Evolutionary conservation across 2,797 vertebrate genomes (phyloP), one percentile per base, ranked within the genome.

Genomic region (Hydrolagus colliei): DNA sequence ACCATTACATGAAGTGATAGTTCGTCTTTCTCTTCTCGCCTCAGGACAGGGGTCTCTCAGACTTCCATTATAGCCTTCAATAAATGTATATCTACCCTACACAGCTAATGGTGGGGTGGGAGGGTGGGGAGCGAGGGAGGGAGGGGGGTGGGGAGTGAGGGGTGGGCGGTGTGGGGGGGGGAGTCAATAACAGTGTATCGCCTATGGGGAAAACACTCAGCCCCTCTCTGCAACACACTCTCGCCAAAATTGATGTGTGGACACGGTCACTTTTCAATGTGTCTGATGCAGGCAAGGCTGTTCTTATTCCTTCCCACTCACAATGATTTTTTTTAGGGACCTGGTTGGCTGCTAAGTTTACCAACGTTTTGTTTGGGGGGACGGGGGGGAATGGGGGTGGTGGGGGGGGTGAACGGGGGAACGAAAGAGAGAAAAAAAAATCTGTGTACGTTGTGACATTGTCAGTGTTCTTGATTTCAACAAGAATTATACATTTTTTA

Each of bases 21-120:
- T 90, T 92, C 93, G 90, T 93, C 91, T 93, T 92, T 90, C 91
- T 93, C 92, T 92, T 91, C 91, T 94, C 91, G 96, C 96, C 96
- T 91, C 93, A 73, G 95, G 96, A 96, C 91, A 95, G 93, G 95
- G 93, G 92, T 95, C 95, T 94, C 94, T 94, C 93, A 93, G 93
- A 92, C 94, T 94, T 96, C 95, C 95, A 93, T 96, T 94, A 95
- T 93, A 95, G 94, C 93, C 92, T 94, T 95, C 91, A 91, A 88
- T 95, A 93, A 95, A 94, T 94, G 92, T 94, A 94, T 92, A 91
- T 94, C 92, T 89, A 91, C 92, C 91, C 91, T 89, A 63, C 93
- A 93, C 94, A 89, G 95, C 93, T 96, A 95, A 94, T 92, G 92
- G 27, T 27, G 27, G 27, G 27, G 27, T 27, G 27, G 27, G 27